Evolutionary conservation across 2,113 vertebrate species (phyloP), one percentile per base, ranked within the genome.

Genomic region (Heteronetta atricapilla): DNA sequence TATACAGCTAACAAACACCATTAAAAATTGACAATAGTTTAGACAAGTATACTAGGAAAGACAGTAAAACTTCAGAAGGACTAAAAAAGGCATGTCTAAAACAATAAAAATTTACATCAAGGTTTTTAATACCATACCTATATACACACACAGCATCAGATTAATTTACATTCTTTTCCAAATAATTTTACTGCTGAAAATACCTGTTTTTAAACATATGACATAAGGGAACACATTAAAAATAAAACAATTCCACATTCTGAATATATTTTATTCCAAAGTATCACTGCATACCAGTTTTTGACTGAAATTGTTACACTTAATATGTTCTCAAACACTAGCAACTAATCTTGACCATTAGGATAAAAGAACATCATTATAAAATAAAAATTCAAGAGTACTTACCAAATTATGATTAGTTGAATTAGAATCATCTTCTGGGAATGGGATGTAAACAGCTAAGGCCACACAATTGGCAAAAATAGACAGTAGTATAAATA

Each of bases 391-490:
- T 60, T 75, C 14, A 34, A 34, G 40, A 83, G n/a, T 94, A 99
- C 99, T 99, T 98, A 99, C 99, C 99, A 99, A 98, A 97, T 99
- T 99, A 94, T 99, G 99, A 98, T 99, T 99, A 95, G 98, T 99
- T 98, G 99, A 99, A 98, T 99, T 99, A 94, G 99, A 99, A 98
- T 99, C 99, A 97, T 99, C 99, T 98, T 99, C 98, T 93, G 99
- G 99, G 97, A 99, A 99, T 94, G 99, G 99, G 97, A 99, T 98
- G 97, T 99, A 99, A 98, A 99, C 98, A 98, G 99, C 99, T 99
- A 99, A 99, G 99, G 99, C 99, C 99, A 99, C 99, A 98, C 99
- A 99, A 98, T 99, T 99, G 99, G 99, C 99, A 99, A 99, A 99
- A 99, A 99, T 99, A 98, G 99, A 98, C 98, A 99, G 98, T 98